These are phyloP conservation scores for Tholera decimalis DNA, from an alignment of 2,888 invertebrate species.

Conservation along the genomic window DNA sequence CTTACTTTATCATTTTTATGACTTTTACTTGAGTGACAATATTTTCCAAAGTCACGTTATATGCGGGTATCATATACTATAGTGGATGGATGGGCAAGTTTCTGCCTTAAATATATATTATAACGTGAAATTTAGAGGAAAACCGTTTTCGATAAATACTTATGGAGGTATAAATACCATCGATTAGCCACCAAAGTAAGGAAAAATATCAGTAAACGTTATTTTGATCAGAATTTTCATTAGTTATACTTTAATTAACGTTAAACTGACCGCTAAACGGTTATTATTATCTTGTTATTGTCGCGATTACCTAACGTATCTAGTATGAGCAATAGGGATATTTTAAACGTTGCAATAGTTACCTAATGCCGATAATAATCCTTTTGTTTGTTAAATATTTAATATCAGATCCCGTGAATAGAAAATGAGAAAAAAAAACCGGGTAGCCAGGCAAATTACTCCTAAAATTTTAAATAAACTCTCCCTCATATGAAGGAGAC, in stretches of 20 bases:
- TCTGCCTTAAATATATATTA: conserved; percentile 76
- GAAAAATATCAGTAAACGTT: conserved; percentile 36
- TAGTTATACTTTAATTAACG: conserved; percentile 37
- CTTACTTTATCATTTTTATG: conserved; percentile 15
- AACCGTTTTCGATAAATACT: conserved; percentile 18
- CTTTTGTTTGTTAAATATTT: not conserved
- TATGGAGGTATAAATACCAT: conserved; percentile 34
- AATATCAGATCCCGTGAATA: not conserved
- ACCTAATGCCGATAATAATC: not conserved
- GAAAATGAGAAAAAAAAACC: not conserved
- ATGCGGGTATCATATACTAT: conserved; percentile 44
- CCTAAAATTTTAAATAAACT: not conserved
- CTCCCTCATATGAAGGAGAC: too few species aligned
- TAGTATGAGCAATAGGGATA: conserved; percentile 29
- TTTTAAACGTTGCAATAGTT: not conserved
- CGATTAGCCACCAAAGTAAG: conserved; percentile 20
- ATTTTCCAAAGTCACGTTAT: conserved; percentile 23
- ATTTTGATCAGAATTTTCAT: conserved; percentile 43
- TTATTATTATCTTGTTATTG: conserved; percentile 55
- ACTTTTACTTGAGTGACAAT: conserved; percentile 37
- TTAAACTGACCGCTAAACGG: conserved; percentile 40
- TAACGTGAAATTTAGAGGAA: conserved; percentile 50
- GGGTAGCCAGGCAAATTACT: not conserved
- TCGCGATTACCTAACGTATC: conserved; percentile 26
- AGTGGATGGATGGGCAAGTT: conserved; percentile 69